Base-by-base conservation (phyloP, 2,888 invertebrate species). In the Colletes collaris region DNA sequence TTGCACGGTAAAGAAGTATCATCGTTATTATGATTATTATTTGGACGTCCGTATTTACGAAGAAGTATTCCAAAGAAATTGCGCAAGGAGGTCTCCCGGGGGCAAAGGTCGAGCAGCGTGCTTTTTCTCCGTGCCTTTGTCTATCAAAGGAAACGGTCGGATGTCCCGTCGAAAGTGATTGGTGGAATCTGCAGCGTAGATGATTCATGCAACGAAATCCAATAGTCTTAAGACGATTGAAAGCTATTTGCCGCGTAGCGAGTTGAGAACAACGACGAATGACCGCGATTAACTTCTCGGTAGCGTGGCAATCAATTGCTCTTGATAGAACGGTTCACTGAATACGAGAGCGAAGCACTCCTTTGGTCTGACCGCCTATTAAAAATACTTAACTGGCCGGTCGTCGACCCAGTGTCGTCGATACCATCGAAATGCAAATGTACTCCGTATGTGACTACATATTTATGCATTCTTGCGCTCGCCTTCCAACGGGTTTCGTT, bases 331-430 rank as follows among this genome's bases (percentile, higher is more conserved):
- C 80, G 82, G 82, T 79, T 84, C 81, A 77, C 80, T 84, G 87
- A 86, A 85, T 85, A 76, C 76, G 83, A 82, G 79, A 86, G 76
- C 62, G 72, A 72, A 69, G 77, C 80, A 67, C 72, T 81, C 81
- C 87, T 90, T 90, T 87, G 88, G 86, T 89, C 86, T 82, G 84
- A 66, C 88, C 88, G 89, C 87, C 88, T 87, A 90, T 91, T 91
- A 91, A 90, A 91, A 90, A 90, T 90, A 90, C 89, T 90, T 88
- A 83, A 88, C 86, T 85, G 86, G 70, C 70, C 84, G 85, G 80
- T 86, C 85, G 76, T 72, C 76, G 85, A 86, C 85, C 86, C 74
- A 64, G 40, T 64, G 44, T 75, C 74, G 79, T 74, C 81, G 81
- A 82, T 82, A 82, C 46, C 76, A 79, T 73, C 76, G 81, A 65